Evolutionary conservation across 2,113 vertebrate genomes (phyloP).

Genomic region (Acrocephalus kingi): DNA sequence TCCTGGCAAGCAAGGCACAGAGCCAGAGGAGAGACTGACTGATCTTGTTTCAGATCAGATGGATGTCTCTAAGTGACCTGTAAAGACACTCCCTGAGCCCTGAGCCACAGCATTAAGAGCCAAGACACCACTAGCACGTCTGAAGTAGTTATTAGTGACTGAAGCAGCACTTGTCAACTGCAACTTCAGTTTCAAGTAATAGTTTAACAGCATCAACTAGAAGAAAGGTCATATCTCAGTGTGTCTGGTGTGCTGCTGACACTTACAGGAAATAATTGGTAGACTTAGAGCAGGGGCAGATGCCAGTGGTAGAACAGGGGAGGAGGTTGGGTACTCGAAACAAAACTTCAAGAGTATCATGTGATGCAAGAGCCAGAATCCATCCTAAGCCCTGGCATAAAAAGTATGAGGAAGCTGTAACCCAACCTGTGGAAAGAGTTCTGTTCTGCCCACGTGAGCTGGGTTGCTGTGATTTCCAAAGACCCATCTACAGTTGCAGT

Average conservation of each 20-base stretch:
- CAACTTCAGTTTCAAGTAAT: slow-evolving; percentile 75
- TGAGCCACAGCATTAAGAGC: slow-evolving; percentile 68
- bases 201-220: slow-evolving; percentile 73
- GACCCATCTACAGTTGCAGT: neutral
- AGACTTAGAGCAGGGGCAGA: slow-evolving; percentile 61
- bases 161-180: slow-evolving; percentile 73
- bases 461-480: neutral
- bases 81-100: slow-evolving; percentile 71
- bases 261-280: slow-evolving; percentile 79
- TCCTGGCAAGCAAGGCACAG: neutral
- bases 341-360: neutral
- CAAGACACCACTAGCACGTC: slow-evolving; percentile 64
- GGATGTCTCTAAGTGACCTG: slow-evolving; percentile 79
- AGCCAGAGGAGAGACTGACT: slow-evolving; percentile 64
- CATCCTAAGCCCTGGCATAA: neutral
- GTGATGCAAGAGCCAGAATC: slow-evolving; percentile 11
- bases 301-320: slow-evolving; percentile 25
- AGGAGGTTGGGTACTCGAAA: neutral
- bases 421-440: neutral
- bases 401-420: neutral
- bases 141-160: slow-evolving; percentile 79
- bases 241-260: slow-evolving; percentile 68
- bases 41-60: slow-evolving; percentile 74
- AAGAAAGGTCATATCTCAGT: slow-evolving; percentile 72
- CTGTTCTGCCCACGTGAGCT: neutral